phyloP scores from a whole-genome alignment of 2,113 vertebrate genomes.

The Scolopax mira region DNA sequence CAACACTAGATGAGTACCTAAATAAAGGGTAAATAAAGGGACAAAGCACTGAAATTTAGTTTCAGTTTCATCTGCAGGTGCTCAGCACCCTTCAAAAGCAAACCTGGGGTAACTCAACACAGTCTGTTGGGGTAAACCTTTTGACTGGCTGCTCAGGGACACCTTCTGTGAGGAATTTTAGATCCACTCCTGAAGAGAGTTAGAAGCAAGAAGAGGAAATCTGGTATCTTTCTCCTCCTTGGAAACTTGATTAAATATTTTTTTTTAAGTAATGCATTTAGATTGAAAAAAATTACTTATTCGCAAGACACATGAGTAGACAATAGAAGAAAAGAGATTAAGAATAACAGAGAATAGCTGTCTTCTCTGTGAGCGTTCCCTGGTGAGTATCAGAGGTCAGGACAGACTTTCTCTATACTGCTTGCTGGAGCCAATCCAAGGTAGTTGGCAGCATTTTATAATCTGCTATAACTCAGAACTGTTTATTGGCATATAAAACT shows the following conservation, averaged over 20 bases:
- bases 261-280: neutral
- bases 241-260: neutral
- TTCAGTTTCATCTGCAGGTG: neutral
- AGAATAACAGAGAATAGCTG: neutral
- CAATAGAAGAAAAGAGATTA: neutral
- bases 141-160: neutral
- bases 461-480: neutral
- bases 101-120: neutral
- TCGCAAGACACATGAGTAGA: neutral
- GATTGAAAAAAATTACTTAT: neutral
- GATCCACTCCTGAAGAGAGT: neutral
- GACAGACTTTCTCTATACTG: neutral
- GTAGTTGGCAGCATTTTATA: neutral
- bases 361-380: neutral
- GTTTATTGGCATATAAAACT: neutral
- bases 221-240: neutral
- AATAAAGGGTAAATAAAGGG: neutral
- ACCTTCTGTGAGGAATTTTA: neutral
- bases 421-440: neutral
- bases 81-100: neutral
- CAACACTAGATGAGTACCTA: rapidly evolving
- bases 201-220: neutral
- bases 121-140: neutral
- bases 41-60: neutral
- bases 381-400: neutral